Evolutionary conservation across 2,888 invertebrate species (phyloP).

Genomic region (Candidula unifasciata): DNA sequence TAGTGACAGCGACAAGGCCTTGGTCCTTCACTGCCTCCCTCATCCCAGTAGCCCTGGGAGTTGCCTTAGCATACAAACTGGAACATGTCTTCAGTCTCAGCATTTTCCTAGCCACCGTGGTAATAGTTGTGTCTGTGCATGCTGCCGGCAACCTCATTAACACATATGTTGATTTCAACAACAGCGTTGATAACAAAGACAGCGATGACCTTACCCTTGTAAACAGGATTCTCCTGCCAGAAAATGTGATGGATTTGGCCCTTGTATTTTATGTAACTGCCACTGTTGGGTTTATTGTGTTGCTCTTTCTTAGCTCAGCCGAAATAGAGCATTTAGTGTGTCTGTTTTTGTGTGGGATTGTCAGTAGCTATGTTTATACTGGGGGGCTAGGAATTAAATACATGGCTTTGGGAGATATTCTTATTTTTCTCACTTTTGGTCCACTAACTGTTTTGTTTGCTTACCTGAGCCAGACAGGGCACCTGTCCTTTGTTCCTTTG

Average conservation of each 20-base stretch:
- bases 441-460: constrained; percentile 95
- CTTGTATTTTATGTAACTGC: constrained; percentile 92
- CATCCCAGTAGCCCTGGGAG: constrained; percentile 92
- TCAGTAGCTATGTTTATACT: constrained; percentile 96
- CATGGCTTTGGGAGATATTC: constrained; percentile 94
- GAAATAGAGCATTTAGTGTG: constrained; percentile 95
- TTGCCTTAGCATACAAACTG: constrained; percentile 90
- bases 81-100: constrained; percentile 84
- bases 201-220: constrained; percentile 96
- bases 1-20: constrained; percentile 87
- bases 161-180: constrained; percentile 95
- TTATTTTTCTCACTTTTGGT: constrained; percentile 94
- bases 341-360: constrained; percentile 95
- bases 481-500: constrained; percentile 91
- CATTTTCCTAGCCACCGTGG: constrained; percentile 86
- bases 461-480: constrained; percentile 93
- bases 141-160: constrained; percentile 97
- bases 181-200: constrained; percentile 90
- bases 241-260: constrained; percentile 91
- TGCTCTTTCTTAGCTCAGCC: constrained; percentile 89
- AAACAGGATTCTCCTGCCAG: constrained; percentile 91
- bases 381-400: constrained; percentile 97
- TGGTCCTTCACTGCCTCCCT: constrained; percentile 96
- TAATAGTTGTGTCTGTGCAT: constrained; percentile 93
- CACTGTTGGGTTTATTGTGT: constrained; percentile 88